phyloP scores from a whole-genome alignment of 2,888 invertebrate genomes.

The Litoditis marina region DNA sequence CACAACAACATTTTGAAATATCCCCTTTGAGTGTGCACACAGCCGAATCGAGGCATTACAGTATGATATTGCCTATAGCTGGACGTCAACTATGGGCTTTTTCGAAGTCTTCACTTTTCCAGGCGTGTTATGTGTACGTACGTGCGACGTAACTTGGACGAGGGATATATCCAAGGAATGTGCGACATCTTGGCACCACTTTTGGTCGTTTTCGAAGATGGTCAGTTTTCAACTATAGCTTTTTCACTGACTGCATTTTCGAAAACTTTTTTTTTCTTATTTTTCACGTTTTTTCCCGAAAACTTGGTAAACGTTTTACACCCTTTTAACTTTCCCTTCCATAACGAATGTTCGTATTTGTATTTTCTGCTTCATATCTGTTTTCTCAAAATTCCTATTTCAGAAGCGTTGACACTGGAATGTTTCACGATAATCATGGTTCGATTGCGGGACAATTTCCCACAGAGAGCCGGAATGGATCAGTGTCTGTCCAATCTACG shows the following conservation, averaged over 20 bases:
- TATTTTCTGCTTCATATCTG: too few species aligned
- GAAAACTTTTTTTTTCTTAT: too few species aligned
- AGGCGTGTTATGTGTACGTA: constrained; percentile 69
- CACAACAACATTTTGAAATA: too few species aligned
- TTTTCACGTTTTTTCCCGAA: constrained; percentile 1
- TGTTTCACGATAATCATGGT: constrained; percentile 88
- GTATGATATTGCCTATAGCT: too few species aligned
- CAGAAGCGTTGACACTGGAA: constrained; percentile 82
- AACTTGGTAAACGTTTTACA: too few species aligned
- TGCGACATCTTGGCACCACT: constrained; percentile 90
- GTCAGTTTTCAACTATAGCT: constrained; percentile 63
- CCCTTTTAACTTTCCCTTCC: too few species aligned
- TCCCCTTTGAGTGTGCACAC: too few species aligned
- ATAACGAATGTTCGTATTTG: too few species aligned
- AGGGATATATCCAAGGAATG: constrained; percentile 96
- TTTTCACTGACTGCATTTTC: too few species aligned
- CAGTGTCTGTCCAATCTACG: constrained; percentile 92
- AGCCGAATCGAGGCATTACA: too few species aligned
- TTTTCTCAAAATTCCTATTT: too few species aligned
- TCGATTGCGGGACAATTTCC: constrained; percentile 85
- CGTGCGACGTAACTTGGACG: constrained; percentile 89
- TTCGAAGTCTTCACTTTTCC: constrained; percentile 18
- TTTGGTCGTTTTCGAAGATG: constrained; percentile 83
- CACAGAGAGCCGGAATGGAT: constrained; percentile 88
- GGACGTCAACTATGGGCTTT: too few species aligned